Conservation (phyloP, 2,888 invertebrate genomes). For the Andrena dorsata region DNA sequence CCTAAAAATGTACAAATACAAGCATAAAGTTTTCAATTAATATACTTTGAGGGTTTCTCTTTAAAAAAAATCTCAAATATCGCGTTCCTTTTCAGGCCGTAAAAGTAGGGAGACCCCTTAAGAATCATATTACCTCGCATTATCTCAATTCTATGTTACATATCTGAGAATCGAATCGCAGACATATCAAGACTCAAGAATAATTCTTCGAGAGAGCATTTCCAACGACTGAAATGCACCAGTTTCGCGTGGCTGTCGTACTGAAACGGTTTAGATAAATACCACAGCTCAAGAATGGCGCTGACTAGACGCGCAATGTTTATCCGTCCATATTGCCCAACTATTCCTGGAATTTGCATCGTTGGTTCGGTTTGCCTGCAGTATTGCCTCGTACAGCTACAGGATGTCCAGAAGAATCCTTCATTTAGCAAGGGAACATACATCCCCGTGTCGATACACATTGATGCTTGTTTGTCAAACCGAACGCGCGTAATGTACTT, state of each 20-base stretch:
- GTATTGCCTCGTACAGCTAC: conserved; percentile 50
- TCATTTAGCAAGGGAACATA: conserved; percentile 60
- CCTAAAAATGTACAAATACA: too few relatives aligned
- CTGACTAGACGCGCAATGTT: conserved; percentile 52
- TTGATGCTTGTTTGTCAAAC: not conserved
- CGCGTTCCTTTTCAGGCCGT: too few relatives aligned
- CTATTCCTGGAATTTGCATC: conserved; percentile 66
- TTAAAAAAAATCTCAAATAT: too few relatives aligned
- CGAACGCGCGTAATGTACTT: conserved; percentile 1
- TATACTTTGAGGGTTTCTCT: too few relatives aligned
- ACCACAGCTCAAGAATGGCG: conserved; percentile 58
- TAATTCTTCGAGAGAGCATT: conserved; percentile 35
- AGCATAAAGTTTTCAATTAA: too few relatives aligned
- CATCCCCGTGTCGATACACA: conserved; percentile 57
- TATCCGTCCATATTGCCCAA: conserved; percentile 59
- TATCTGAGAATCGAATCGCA: conserved; percentile 10
- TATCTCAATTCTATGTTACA: too few relatives aligned
- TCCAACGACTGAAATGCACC: conserved; percentile 27
- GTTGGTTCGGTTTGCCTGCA: conserved; percentile 25
- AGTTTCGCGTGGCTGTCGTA: conserved; percentile 16
- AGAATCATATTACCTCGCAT: too few relatives aligned
- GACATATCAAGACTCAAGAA: not conserved
- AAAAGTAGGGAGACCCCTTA: too few relatives aligned
- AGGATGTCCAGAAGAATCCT: conserved; percentile 51
- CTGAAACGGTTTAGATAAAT: conserved; percentile 61